Percentiles rank a stretch among this genome's conserved stretches.
These are phyloP conservation scores for Oryzias javanicus DNA, from an alignment of 2,113 vertebrate genomes.

Conservation along the genomic window DNA sequence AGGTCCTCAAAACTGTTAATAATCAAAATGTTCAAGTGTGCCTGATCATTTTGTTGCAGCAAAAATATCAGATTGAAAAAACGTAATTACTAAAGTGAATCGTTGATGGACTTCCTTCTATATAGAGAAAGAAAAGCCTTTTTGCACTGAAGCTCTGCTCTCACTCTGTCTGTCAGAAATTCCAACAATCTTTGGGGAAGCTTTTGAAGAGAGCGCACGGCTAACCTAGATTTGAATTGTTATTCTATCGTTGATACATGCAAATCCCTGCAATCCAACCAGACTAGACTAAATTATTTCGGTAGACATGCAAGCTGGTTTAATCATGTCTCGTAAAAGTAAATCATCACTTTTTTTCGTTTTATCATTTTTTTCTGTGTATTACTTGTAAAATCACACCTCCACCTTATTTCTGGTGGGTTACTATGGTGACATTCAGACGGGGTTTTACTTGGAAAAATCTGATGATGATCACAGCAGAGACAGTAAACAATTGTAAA, in stretches of 20 bases:
- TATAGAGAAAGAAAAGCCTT: too few relatives aligned
- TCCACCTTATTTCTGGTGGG: constrained; percentile 29
- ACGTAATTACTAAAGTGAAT: too few relatives aligned
- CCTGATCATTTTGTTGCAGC: too few relatives aligned
- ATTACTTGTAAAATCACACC: constrained; percentile 44
- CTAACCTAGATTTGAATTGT: constrained; percentile 50
- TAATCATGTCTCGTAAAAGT: constrained; percentile 33
- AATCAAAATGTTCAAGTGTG: too few relatives aligned
- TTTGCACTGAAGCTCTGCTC: constrained; percentile 7
- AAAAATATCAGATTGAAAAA: too few relatives aligned
- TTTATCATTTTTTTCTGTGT: constrained; percentile 31
- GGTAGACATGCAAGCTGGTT: constrained; percentile 46
- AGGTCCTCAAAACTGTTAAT: too few relatives aligned
- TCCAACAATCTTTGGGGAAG: constrained; percentile 34
- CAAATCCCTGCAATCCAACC: constrained; percentile 55
- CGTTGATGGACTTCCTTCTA: too few relatives aligned
- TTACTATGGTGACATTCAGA: constrained; percentile 58
- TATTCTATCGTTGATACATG: constrained; percentile 52
- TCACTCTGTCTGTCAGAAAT: constrained; percentile 27
- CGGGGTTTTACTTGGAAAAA: constrained; percentile 41
- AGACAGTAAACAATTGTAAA: constrained; percentile 31
- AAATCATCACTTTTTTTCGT: constrained; percentile 37
- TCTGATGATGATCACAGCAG: constrained; percentile 28
- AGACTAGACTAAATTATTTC: constrained; percentile 51
- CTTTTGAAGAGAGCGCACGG: constrained; percentile 35